Evolutionary conservation across 2,113 vertebrate species (phyloP).

Genomic region (Ciconia boyciana): DNA sequence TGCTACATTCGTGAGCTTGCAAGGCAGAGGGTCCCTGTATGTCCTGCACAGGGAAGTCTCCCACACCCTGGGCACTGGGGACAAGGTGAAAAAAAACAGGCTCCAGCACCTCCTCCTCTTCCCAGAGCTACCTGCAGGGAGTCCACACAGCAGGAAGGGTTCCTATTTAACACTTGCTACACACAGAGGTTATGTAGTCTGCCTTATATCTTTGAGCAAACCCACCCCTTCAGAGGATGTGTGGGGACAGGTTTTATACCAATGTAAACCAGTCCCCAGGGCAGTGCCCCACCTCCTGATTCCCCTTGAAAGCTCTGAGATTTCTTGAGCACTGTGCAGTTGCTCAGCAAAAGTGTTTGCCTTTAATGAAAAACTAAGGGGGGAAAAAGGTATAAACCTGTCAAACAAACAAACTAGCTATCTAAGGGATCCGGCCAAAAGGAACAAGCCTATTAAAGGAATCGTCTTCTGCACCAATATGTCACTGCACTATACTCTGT

Average conservation of each 20-base stretch:
- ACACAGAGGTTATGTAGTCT: fast-evolving
- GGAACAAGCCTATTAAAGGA: constrained; percentile 50
- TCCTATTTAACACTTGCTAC: not conserved
- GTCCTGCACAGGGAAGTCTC: not conserved
- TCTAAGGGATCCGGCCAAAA: constrained; percentile 47
- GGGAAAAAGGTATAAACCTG: constrained; percentile 9
- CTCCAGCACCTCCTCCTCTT: not conserved
- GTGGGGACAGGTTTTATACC: not conserved
- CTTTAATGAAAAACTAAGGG: constrained; percentile 16
- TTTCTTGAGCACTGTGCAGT: not conserved
- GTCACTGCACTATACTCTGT: constrained; percentile 26
- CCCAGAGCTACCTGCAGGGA: not conserved
- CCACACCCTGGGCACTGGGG: not conserved
- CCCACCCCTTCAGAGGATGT: not conserved
- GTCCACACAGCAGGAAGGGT: fast-evolving
- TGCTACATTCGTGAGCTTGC: fast-evolving
- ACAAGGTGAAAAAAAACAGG: not conserved
- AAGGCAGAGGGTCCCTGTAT: not conserved
- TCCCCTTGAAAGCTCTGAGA: not conserved
- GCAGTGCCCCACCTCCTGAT: not conserved
- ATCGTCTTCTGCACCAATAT: constrained; percentile 26
- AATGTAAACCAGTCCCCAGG: not conserved
- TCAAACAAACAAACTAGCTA: constrained; percentile 52
- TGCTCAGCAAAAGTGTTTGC: not conserved
- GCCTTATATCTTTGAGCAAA: not conserved